A percentile compares a stretch with the other conserved stretches of the same genome.
phyloP scores from a whole-genome alignment of 2,797 vertebrate species.

The Enteromius viviparus region DNA sequence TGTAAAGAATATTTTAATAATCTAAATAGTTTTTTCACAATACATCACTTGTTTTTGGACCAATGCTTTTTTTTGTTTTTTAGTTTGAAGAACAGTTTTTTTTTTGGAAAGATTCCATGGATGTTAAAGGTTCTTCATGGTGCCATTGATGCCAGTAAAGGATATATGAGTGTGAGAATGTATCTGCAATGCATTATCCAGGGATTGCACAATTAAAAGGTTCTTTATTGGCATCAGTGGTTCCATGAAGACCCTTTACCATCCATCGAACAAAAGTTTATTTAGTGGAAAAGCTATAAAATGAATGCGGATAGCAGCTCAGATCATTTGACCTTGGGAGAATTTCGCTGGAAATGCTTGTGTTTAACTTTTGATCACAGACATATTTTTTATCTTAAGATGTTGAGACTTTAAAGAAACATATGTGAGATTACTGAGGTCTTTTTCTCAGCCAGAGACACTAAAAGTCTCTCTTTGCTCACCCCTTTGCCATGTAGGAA shows the following conservation, averaged over 20 bases:
- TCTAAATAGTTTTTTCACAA: too few species aligned
- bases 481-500: neutral
- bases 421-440: neutral
- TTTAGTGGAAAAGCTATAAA: neutral
- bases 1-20: neutral
- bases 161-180: neutral
- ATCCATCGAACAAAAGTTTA: too few species aligned
- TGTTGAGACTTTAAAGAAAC: neutral
- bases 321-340: neutral
- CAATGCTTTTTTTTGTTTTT: neutral
- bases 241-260: too few species aligned
- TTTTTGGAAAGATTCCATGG: neutral
- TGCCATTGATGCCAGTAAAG: neutral
- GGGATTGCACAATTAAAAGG: too few species aligned
- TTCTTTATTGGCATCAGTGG: too few species aligned
- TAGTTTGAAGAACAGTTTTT: neutral
- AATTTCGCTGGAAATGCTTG: neutral
- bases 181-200: neutral
- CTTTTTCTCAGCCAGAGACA: neutral
- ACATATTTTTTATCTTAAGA: neutral
- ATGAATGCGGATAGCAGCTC: neutral
- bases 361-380: neutral
- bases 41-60: neutral
- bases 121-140: neutral
- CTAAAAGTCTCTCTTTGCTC: slow-evolving; percentile 9